Conservation (phyloP, 2,797 vertebrate genomes). For the Rhinatrema bivittatum region DNA sequence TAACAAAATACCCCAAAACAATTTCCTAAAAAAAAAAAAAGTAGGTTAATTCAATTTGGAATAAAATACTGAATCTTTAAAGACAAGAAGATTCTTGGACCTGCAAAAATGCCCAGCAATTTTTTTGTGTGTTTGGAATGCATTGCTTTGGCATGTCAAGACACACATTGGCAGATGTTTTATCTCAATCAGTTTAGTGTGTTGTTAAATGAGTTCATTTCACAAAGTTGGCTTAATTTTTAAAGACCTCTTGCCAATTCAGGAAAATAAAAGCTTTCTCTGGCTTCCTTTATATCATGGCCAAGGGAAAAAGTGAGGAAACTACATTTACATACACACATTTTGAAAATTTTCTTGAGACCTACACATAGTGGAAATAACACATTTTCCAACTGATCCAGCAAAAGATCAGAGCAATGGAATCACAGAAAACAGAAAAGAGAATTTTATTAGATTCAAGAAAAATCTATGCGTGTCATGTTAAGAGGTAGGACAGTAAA, state of each 20-base stretch:
- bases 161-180: constrained; percentile 33
- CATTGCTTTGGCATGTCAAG: constrained; percentile 11
- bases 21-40: constrained; percentile 11
- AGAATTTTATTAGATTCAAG: no score
- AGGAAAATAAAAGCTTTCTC: constrained; percentile 35
- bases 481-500: no score
- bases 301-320: constrained; percentile 19
- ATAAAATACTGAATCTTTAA: constrained; percentile 14
- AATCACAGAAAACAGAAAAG: no score
- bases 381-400: no score
- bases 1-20: neutral
- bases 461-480: no score
- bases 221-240: constrained; percentile 30
- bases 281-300: constrained; percentile 29
- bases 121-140: constrained; percentile 33
- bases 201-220: constrained; percentile 42
- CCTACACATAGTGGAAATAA: no score
- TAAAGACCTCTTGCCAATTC: constrained; percentile 28
- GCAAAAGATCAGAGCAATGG: no score
- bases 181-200: constrained; percentile 40
- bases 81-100: constrained; percentile 19
- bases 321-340: constrained; percentile 24
- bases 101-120: constrained; percentile 27
- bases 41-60: neutral
- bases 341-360: no score